Evolutionary conservation across 2,888 invertebrate genomes (phyloP).

Genomic region (Adelphocoris suturalis): DNA sequence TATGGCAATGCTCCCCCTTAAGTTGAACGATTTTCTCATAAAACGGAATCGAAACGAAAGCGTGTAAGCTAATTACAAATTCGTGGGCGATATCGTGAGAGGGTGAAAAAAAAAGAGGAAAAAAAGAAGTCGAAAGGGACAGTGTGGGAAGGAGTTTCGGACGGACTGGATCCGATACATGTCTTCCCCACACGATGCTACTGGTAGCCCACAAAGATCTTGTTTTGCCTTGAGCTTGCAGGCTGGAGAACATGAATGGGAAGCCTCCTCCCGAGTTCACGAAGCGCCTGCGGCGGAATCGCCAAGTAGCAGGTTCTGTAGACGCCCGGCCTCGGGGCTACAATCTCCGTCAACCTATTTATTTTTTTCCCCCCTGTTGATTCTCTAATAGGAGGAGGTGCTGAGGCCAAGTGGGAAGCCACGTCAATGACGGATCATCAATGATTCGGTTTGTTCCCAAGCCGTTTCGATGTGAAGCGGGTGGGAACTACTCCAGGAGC

Average conservation of each 20-base stretch:
- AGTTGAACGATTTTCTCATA: not conserved
- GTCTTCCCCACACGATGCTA: conserved; percentile 64
- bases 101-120: conserved; percentile 21
- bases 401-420: not conserved
- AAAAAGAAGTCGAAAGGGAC: conserved; percentile 57
- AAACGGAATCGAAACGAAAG: conserved; percentile 47
- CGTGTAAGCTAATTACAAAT: conserved; percentile 45
- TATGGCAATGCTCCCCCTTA: not conserved
- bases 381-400: not conserved
- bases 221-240: conserved; percentile 47
- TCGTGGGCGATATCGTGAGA: conserved; percentile 47
- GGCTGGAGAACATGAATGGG: conserved; percentile 55
- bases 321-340: not conserved
- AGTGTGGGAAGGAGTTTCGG: conserved; percentile 63
- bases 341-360: conserved; percentile 58
- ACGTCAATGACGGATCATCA: conserved; percentile 9
- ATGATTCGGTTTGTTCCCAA: not conserved
- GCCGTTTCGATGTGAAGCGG: not conserved
- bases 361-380: not conserved
- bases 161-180: conserved; percentile 59
- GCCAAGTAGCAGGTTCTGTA: conserved; percentile 54
- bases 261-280: conserved; percentile 57
- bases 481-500: no score
- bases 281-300: conserved; percentile 45
- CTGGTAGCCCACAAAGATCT: conserved; percentile 67